Evolutionary conservation across 1,140 invertebrate genomes (phyloP).

Genomic region (Procambarus clarkii): DNA sequence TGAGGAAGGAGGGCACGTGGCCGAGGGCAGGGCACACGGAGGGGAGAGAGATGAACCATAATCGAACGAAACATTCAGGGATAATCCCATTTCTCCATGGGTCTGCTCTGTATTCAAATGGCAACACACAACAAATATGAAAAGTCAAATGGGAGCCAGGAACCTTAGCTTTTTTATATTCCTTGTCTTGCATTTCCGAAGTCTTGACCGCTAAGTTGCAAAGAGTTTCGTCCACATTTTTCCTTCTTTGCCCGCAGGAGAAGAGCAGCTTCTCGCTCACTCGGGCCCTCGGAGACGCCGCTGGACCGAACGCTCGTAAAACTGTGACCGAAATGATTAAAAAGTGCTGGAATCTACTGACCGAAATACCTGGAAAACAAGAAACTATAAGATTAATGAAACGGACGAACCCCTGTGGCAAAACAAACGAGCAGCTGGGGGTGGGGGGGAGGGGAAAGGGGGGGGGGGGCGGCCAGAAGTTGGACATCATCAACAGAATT

Average conservation of each 20-base stretch:
- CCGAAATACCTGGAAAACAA: neutral
- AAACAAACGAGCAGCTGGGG: neutral
- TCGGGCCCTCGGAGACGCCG: neutral
- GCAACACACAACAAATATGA: conserved; percentile 72
- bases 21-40: neutral
- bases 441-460: too few species aligned
- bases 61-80: conserved; percentile 66
- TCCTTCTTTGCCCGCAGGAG: too few species aligned
- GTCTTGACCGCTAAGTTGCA: conserved; percentile 61
- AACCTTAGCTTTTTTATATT: conserved; percentile 63
- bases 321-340: conserved; percentile 29
- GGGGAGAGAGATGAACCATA: conserved; percentile 50
- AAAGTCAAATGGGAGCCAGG: conserved; percentile 71
- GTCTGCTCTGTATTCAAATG: conserved; percentile 71
- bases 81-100: conserved; percentile 67
- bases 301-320: neutral
- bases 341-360: conserved; percentile 18
- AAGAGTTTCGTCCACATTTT: conserved; percentile 39
- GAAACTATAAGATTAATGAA: conserved; percentile 2
- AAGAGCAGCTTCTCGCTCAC: neutral
- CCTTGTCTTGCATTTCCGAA: conserved; percentile 70
- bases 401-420: conserved; percentile 55
- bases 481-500: conserved; percentile 70
- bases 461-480: conserved; percentile 24
- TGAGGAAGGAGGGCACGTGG: neutral